A percentile compares a stretch with the other conserved stretches of the same genome.
These are phyloP conservation scores for Thymallus thymallus DNA, from an alignment of 2,113 vertebrate species.

Conservation along the genomic window DNA sequence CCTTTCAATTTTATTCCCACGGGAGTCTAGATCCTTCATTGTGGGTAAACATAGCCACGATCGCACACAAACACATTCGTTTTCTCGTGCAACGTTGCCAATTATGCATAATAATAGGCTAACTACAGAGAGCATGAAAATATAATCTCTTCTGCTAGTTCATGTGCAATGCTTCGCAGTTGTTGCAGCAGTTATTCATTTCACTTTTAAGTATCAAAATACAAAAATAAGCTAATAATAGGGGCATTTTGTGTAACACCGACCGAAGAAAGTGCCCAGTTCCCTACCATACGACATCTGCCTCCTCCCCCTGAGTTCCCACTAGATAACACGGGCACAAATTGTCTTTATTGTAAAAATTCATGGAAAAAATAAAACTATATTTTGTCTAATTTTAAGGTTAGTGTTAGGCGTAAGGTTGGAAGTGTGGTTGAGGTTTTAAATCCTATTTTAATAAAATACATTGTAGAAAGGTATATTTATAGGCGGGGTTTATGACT, in stretches of 20 bases:
- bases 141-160: conserved; percentile 14
- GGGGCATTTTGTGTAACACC: not conserved
- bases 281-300: conserved; percentile 49
- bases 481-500: too few species aligned
- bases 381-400: too few species aligned
- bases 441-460: too few species aligned
- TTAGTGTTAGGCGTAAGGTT: too few species aligned
- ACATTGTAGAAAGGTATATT: too few species aligned
- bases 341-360: too few species aligned
- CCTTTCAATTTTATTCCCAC: conserved; percentile 15
- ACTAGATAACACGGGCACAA: too few species aligned
- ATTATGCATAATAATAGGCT: not conserved
- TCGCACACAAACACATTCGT: not conserved
- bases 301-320: conserved; percentile 29
- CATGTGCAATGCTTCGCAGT: not conserved
- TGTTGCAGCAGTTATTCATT: not conserved
- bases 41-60: conserved; percentile 32
- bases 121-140: conserved; percentile 37
- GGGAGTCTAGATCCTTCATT: conserved; percentile 26
- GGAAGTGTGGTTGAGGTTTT: too few species aligned
- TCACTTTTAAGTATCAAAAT: not conserved
- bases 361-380: too few species aligned
- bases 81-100: not conserved
- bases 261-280: conserved; percentile 3
- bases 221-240: not conserved